phyloP scores from a whole-genome alignment of 2,888 invertebrate species.

The Spilosoma lubricipeda region DNA sequence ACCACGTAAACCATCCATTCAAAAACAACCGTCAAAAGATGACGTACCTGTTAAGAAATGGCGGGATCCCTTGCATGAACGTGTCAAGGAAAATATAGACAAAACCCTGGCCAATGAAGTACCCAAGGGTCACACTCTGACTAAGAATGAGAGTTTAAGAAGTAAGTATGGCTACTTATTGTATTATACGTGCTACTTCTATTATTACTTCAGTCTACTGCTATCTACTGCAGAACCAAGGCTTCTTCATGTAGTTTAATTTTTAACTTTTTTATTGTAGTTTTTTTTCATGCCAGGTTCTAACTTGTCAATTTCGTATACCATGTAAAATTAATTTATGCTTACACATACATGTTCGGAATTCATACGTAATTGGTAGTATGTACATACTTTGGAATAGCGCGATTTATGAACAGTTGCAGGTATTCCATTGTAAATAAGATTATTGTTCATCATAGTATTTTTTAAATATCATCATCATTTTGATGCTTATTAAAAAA shows the following conservation, averaged over 20 bases:
- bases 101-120: constrained; percentile 81
- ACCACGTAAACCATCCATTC: constrained; percentile 79
- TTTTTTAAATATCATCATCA: too few species aligned
- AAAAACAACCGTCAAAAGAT: constrained; percentile 82
- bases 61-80: constrained; percentile 83
- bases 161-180: constrained; percentile 67
- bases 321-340: too few species aligned
- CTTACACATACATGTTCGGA: too few species aligned
- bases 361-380: too few species aligned
- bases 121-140: constrained; percentile 83
- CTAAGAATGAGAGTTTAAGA: constrained; percentile 84
- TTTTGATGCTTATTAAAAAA: not conserved
- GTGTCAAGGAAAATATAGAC: constrained; percentile 84
- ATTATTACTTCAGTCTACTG: too few species aligned
- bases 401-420: too few species aligned
- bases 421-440: not conserved
- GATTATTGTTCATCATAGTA: not conserved
- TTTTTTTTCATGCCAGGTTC: too few species aligned
- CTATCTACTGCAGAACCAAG: too few species aligned
- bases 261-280: too few species aligned
- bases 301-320: not conserved
- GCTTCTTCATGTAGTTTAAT: too few species aligned
- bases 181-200: not conserved
- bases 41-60: constrained; percentile 81
- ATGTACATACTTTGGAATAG: too few species aligned